Evolutionary conservation across 2,113 vertebrate genomes (phyloP), one percentile per base, ranked within the genome.

Genomic region (Engraulis encrasicolus): DNA sequence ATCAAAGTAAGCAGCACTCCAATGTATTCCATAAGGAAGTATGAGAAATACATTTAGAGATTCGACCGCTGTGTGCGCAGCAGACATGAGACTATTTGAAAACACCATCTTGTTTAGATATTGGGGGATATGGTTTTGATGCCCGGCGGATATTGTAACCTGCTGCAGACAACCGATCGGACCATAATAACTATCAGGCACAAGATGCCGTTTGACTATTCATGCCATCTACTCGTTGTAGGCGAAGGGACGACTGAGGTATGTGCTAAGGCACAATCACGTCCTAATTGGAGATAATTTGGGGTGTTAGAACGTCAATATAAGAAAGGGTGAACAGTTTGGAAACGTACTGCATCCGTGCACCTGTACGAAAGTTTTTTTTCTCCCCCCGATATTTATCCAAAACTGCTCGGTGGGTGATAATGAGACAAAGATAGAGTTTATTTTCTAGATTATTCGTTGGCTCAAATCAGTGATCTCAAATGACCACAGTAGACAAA

Each of bases 301-400:
- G 31, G 66, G 23, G 9, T 61, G 1, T 34, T 74, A 34, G 12
- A 34, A 74, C 27, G 31, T 74, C 27, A 74, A 31, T 31, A 23
- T 34, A 23, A 74, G 27, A 17, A 15, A 74, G 4, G n/a, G 66
- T 74, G 18, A 74, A 74, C 31, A 74, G 12, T 34, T 66, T 74
- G 66, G 12, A 74, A 31, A 5, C 23, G 31, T 15, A 12, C 14
- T 66, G 58, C 31, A n/a, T 27, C 31, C 66, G 11, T 23, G 66
- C 66, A 74, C 31, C 66, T 74, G 66, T 74, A 14, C 31, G 66
- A 74, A 74, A 74, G 27, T 74, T 74, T 74, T 34, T 23, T 74
- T 74, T 74, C 17, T 23, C 27, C 66, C 66, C 66, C 34, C 23
- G 66, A 74, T 74, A 74, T 66, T 66, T 74, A 34, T 23, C 61